Evolutionary conservation across 2,113 vertebrate species (phyloP).

Genomic region (Capra hircus): DNA sequence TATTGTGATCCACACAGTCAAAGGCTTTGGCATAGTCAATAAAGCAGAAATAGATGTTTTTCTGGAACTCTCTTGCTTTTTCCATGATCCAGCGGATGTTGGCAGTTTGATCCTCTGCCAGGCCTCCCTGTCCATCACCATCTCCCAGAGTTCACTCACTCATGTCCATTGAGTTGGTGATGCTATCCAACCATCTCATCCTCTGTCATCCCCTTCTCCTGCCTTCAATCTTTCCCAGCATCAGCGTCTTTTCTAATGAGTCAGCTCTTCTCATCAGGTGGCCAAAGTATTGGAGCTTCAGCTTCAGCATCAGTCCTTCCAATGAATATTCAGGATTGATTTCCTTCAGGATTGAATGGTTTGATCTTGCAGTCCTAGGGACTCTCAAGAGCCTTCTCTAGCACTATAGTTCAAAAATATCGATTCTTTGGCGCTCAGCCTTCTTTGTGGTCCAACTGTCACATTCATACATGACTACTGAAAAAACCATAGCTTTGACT

Average conservation of each 20-base stretch:
- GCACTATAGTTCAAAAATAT: background rate
- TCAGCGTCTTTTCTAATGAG: background rate
- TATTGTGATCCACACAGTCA: too few relatives aligned
- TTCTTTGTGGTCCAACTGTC: background rate
- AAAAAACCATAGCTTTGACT: background rate
- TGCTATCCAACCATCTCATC: background rate
- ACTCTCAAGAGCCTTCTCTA: background rate
- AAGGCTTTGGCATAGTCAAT: too few relatives aligned
- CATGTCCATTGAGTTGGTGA: background rate
- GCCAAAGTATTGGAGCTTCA: background rate
- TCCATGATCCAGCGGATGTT: too few relatives aligned
- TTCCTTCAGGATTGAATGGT: background rate
- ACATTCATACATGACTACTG: background rate
- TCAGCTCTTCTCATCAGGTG: background rate
- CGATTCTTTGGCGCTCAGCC: fast-evolving
- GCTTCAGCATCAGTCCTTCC: background rate
- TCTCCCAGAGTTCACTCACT: fast-evolving
- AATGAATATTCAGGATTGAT: background rate
- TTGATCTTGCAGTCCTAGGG: background rate
- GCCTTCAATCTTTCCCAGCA: background rate
- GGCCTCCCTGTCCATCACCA: background rate
- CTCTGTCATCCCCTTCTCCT: background rate
- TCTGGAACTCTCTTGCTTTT: too few relatives aligned
- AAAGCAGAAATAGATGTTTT: too few relatives aligned
- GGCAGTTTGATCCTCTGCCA: background rate